A percentile compares a stretch with the other conserved stretches of the same genome.
Conservation (phyloP, 2,797 vertebrate species). For the Merluccius polli region DNA sequence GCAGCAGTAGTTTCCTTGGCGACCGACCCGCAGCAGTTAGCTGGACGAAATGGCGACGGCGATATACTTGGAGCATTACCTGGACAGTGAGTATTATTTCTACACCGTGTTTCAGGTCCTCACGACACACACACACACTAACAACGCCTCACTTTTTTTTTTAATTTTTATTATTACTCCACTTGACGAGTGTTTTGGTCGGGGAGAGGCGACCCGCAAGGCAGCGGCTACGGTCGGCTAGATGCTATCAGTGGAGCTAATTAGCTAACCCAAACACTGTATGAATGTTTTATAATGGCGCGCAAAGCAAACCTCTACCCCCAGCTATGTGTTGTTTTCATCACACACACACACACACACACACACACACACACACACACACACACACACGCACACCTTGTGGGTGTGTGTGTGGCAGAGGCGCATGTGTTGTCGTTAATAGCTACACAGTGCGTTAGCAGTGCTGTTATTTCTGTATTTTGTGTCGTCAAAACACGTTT, state of each 20-base stretch:
- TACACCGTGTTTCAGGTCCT: too few species aligned
- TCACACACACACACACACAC: background rate
- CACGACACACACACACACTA: too few species aligned
- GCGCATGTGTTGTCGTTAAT: too few species aligned
- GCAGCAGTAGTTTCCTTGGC: background rate
- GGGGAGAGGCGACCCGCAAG: background rate
- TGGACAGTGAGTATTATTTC: slow-evolving; percentile 84
- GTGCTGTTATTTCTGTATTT: background rate
- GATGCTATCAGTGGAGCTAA: background rate
- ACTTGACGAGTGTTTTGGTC: background rate
- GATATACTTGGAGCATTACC: slow-evolving; percentile 96
- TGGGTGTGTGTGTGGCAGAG: too few species aligned
- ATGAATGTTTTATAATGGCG: background rate
- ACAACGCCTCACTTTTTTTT: too few species aligned
- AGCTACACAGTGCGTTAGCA: background rate
- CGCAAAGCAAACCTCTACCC: background rate
- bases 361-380: background rate
- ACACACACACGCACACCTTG: too few species aligned
- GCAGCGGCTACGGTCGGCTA: background rate
- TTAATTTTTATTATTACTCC: too few species aligned
- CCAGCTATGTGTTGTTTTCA: background rate
- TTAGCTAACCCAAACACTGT: background rate
- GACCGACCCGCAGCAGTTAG: too few species aligned
- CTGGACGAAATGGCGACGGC: slow-evolving; percentile 95
- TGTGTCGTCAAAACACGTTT: background rate